phyloP scores from a whole-genome alignment of 2,888 invertebrate species.

The Andrena hattorfiana region DNA sequence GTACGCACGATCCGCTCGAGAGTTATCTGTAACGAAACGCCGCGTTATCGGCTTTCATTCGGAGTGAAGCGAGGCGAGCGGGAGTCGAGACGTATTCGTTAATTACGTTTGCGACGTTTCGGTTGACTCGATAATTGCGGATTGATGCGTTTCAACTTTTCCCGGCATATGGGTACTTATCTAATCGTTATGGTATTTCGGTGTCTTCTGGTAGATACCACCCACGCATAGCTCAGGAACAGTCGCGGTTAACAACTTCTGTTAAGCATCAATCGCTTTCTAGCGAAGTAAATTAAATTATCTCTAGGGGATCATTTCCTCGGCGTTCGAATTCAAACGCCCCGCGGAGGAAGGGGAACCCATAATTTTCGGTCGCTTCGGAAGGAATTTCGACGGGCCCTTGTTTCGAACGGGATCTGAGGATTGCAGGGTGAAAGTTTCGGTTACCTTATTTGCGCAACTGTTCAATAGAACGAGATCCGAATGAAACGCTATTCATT shows the following conservation, averaged over 20 bases:
- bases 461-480: neutral
- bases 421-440: conserved; percentile 2
- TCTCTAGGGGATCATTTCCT: neutral
- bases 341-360: neutral
- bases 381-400: conserved; percentile 6
- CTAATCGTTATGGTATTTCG: neutral
- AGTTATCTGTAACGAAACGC: conserved; percentile 36
- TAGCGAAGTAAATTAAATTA: conserved; percentile 11
- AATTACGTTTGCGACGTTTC: conserved; percentile 4
- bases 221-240: too few relatives aligned
- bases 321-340: neutral
- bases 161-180: neutral
- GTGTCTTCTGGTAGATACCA: too few relatives aligned
- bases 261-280: neutral
- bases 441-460: neutral
- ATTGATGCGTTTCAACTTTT: neutral
- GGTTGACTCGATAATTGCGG: neutral
- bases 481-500: neutral
- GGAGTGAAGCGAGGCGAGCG: neutral
- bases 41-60: conserved; percentile 22
- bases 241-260: neutral
- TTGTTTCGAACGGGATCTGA: conserved; percentile 1
- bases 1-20: conserved; percentile 7
- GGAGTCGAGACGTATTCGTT: neutral
- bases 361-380: conserved; percentile 19